A percentile compares a stretch with the other conserved stretches of the same genome.
Conservation (phyloP, 2,797 vertebrate species). For the Cygnus olor region DNA sequence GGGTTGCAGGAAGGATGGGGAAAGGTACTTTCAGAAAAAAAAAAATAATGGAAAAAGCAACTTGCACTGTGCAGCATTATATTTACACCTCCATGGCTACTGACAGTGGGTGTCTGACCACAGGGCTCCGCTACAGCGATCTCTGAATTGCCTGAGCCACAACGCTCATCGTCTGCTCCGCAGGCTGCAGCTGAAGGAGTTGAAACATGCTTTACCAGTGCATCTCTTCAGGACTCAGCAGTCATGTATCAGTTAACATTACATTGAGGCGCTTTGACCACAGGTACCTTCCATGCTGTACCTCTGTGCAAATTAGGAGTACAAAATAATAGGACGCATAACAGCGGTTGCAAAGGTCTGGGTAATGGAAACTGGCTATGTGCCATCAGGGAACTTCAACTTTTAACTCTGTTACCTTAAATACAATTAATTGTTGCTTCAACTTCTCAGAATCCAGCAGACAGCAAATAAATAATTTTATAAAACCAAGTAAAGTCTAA, state of each 20-base stretch:
- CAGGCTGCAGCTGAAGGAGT: slow-evolving; percentile 18
- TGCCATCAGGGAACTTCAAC: background rate
- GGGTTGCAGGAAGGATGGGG: background rate
- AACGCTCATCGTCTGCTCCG: background rate
- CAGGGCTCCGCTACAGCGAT: background rate
- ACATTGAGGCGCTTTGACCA: background rate
- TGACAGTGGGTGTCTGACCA: background rate
- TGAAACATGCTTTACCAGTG: background rate
- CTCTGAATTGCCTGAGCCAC: background rate
- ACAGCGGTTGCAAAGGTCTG: background rate
- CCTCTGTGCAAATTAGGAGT: background rate
- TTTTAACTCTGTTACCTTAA: background rate
- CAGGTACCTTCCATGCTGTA: background rate
- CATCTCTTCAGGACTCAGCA: background rate
- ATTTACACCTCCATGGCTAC: background rate
- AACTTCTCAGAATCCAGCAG: background rate
- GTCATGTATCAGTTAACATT: background rate
- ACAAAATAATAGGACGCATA: background rate
- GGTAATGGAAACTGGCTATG: background rate
- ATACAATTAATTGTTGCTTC: background rate
- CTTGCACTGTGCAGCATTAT: background rate
- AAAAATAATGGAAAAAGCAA: background rate
- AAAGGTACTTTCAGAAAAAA: background rate
- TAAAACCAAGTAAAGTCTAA: background rate
- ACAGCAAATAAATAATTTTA: background rate